Conservation (phyloP, 1,140 invertebrate genomes). For the Babylonia areolata region DNA sequence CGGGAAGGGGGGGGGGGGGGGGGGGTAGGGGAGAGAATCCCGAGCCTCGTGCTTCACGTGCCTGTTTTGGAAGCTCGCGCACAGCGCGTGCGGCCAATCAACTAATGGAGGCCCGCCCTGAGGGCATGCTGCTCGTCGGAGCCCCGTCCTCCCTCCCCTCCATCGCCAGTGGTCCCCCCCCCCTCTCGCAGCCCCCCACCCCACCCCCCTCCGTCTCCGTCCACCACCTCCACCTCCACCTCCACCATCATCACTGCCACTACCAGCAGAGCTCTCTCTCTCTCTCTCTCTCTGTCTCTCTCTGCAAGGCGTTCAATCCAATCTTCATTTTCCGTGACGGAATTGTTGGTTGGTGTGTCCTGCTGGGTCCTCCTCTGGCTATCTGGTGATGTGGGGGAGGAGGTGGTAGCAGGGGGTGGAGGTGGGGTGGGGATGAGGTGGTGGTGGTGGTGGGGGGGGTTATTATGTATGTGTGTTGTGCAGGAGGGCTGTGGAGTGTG, state of each 20-base stretch:
- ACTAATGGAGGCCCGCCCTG: too few relatives aligned
- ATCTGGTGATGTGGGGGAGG: not conserved
- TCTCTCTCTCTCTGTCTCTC: slow-evolving; percentile 23
- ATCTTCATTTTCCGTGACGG: not conserved
- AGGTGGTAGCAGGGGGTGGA: not conserved
- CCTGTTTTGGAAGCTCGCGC: too few relatives aligned
- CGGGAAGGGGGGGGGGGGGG: too few relatives aligned
- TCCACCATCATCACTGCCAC: too few relatives aligned
- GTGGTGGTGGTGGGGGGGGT: not conserved
- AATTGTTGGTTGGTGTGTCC: not conserved
- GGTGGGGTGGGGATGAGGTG: not conserved
- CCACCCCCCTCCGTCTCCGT: not conserved
- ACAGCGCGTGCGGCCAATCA: too few relatives aligned
- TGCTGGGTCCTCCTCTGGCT: too few relatives aligned
- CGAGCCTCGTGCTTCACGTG: not conserved
- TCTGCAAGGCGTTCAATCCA: not conserved
- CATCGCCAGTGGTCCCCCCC: too few relatives aligned
- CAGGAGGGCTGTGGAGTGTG: not conserved
- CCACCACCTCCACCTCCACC: too few relatives aligned
- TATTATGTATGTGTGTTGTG: not conserved
- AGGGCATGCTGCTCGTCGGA: too few relatives aligned
- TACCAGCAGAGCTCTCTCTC: not conserved
- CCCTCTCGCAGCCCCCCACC: too few relatives aligned
- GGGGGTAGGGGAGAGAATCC: too few relatives aligned
- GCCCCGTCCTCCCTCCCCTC: too few relatives aligned